Evolutionary conservation across 2,113 vertebrate genomes (phyloP), one percentile per base, ranked within the genome.

Genomic region (Thunnus thynnus): DNA sequence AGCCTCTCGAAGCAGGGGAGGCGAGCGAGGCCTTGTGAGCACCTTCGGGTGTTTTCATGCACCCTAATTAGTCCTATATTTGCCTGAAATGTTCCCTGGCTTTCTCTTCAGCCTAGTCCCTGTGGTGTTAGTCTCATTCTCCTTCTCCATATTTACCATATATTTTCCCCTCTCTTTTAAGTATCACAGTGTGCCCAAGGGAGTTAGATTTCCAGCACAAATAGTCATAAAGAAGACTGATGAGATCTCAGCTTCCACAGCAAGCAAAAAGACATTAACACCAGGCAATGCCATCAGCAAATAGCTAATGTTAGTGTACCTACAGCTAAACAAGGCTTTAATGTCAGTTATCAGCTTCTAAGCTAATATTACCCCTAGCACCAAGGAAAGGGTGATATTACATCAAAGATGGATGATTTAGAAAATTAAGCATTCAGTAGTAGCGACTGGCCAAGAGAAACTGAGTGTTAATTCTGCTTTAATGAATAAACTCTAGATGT

Each of bases 221-320:
- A 91, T 75, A 86, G 84, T 84, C 85, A 88, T 92, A 88, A 92
- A 91, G 77, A 85, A 72, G 84, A 90, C 77, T 32, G 83, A 93
- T 91, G 86, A 85, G 52, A 84, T 87, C 72, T 84, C 54, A 0
- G 80, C 88, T 78, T 67, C 41, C 36, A 16, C 1, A 62, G 80
- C 44, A 71, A 55, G 17, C 85, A 68, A 25, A 63, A 61, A 61
- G 55, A 77, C 78, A 77, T 85, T 83, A 78, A 80, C 57, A 52
- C 47, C 72, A 71, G 72, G 72, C 83, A 30, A 8, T 27, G 66
- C 84, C 75, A 70, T 87, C 72, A 76, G 79, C 85, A 65, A 66
- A 70, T 57, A 50, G 80, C 72, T 69, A 69, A 74, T 79, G 83
- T 72, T 76, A 25, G 46, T 48, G 48, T 52, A 87, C 80, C 77